phyloP scores from a whole-genome alignment of 1,140 invertebrate species.

The Chelonus insularis region DNA sequence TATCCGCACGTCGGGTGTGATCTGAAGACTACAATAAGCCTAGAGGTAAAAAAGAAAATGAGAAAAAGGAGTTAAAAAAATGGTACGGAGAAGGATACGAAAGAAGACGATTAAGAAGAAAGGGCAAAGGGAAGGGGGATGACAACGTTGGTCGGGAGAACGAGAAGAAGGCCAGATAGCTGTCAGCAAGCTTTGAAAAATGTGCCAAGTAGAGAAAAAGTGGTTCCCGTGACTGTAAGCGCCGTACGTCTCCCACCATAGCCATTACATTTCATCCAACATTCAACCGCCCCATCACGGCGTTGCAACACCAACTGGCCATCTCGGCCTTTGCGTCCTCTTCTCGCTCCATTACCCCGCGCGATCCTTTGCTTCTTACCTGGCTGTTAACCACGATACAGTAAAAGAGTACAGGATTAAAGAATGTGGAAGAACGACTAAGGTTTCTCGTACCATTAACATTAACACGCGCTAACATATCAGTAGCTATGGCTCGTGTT shows the following conservation, averaged over 20 bases:
- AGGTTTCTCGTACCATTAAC: slow-evolving; percentile 26
- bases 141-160: not conserved
- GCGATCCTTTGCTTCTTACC: slow-evolving; percentile 32
- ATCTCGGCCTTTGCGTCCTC: slow-evolving; percentile 1
- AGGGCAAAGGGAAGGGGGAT: slow-evolving; percentile 33
- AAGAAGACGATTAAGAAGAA: slow-evolving; percentile 26
- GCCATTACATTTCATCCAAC: not conserved
- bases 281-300: not conserved
- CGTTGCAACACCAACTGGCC: not conserved
- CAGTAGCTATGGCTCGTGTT: slow-evolving; percentile 14
- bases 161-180: slow-evolving; percentile 43
- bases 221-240: slow-evolving; percentile 43
- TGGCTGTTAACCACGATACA: slow-evolving; percentile 32
- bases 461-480: slow-evolving; percentile 31
- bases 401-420: slow-evolving; percentile 34
- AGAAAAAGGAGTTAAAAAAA: not conserved
- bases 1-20: slow-evolving; percentile 20
- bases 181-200: slow-evolving; percentile 53
- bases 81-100: not conserved
- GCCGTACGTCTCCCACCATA: slow-evolving; percentile 32
- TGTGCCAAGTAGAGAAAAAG: slow-evolving; percentile 53
- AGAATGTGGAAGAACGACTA: slow-evolving; percentile 35
- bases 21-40: slow-evolving; percentile 12
- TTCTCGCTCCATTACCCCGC: slow-evolving; percentile 29
- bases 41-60: not conserved